Conservation (phyloP, 2,113 vertebrate species). For the Phylloscopus whistleri region DNA sequence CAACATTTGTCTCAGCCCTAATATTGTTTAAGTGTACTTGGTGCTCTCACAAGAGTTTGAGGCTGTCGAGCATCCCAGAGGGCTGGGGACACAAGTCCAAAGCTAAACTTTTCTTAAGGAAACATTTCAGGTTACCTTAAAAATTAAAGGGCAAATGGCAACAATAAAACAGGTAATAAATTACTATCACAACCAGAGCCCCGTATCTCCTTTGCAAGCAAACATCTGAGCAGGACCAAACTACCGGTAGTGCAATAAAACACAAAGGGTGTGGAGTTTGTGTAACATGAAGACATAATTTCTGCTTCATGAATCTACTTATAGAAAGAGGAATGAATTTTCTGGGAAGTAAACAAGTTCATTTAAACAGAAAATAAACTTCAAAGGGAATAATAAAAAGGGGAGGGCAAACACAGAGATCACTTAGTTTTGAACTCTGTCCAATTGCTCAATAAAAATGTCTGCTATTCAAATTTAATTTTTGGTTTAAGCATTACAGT, state of each 20-base stretch:
- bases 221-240: conserved; percentile 24
- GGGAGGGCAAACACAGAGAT: background rate
- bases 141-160: background rate
- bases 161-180: conserved; percentile 54
- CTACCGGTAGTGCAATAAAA: conserved; percentile 16
- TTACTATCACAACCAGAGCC: background rate
- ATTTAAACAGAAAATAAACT: conserved; percentile 42
- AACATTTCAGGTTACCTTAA: conserved; percentile 19
- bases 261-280: conserved; percentile 40
- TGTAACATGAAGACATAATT: conserved; percentile 18
- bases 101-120: background rate
- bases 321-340: conserved; percentile 69
- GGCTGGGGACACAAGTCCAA: background rate
- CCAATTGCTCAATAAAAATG: background rate
- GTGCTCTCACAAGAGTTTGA: background rate
- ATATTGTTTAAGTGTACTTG: background rate
- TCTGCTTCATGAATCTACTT: conserved; percentile 47
- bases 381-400: conserved; percentile 43
- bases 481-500: background rate
- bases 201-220: background rate
- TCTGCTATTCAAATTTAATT: background rate
- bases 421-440: conserved; percentile 2
- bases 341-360: conserved; percentile 60
- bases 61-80: background rate
- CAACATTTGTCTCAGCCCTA: background rate